A percentile compares a stretch with the other conserved stretches of the same genome.
Evolutionary conservation across 2,113 vertebrate genomes (phyloP).

Genomic region (human): DNA sequence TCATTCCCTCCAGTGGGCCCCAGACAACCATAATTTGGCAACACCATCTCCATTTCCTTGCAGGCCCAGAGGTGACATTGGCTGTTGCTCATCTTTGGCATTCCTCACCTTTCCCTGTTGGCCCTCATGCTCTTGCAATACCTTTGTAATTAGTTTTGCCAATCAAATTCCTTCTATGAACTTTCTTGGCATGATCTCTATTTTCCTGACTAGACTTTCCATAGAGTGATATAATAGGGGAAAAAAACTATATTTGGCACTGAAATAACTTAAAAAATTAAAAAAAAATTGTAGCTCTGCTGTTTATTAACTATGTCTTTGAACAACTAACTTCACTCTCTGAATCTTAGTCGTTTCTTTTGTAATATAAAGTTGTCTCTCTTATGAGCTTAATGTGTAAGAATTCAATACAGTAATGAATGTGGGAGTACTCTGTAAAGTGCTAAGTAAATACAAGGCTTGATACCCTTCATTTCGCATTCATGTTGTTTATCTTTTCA

Average conservation of each 20-base stretch:
- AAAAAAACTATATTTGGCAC: not conserved
- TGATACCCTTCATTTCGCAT: not conserved
- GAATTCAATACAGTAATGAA: not conserved
- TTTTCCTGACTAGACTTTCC: not conserved
- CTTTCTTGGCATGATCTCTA: not conserved
- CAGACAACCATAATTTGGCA: no score
- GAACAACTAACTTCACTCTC: not conserved
- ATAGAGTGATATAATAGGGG: not conserved
- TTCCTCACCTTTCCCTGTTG: not conserved
- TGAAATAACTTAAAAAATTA: not conserved
- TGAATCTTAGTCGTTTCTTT: not conserved
- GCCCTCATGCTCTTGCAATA: not conserved
- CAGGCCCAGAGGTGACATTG: not conserved
- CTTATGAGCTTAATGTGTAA: not conserved
- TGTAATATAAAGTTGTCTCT: not conserved
- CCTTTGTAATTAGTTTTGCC: not conserved
- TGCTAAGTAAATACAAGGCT: not conserved
- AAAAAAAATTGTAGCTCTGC: not conserved
- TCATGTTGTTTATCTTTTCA: not conserved
- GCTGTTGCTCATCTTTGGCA: not conserved
- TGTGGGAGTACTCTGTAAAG: not conserved
- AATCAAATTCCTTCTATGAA: not conserved
- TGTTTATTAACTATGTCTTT: not conserved
- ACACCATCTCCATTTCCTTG: not conserved
- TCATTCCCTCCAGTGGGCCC: not conserved